Percentiles rank a stretch among this genome's conserved stretches.
Evolutionary conservation across 2,888 invertebrate species (phyloP).

Genomic region (Oxytorus armatus): DNA sequence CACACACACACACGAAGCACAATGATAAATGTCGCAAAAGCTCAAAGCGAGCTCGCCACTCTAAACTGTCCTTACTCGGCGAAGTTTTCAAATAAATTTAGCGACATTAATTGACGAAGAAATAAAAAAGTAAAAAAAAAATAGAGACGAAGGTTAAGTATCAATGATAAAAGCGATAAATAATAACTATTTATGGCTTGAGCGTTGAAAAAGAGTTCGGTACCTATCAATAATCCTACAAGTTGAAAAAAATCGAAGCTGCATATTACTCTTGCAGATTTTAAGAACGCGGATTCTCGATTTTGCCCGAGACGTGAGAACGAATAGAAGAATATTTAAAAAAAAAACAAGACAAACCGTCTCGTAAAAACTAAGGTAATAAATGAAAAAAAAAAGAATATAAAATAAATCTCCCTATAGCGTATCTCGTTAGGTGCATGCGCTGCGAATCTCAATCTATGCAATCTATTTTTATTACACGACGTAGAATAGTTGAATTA

Average conservation of each 20-base stretch:
- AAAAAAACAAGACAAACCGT: not conserved
- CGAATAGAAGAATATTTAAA: constrained; percentile 21
- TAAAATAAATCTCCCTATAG: constrained; percentile 73
- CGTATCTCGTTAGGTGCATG: constrained; percentile 81
- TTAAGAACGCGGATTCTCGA: not conserved
- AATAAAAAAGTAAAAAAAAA: constrained; percentile 42
- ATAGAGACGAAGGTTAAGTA: constrained; percentile 24
- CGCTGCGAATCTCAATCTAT: constrained; percentile 82
- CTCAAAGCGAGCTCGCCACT: constrained; percentile 42
- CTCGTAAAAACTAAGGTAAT: constrained; percentile 29
- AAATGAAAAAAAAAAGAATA: constrained; percentile 34
- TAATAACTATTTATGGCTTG: constrained; percentile 51
- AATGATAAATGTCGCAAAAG: constrained; percentile 41
- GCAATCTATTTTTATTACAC: constrained; percentile 84
- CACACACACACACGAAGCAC: too few relatives aligned
- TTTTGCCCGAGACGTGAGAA: constrained; percentile 1
- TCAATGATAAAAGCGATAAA: constrained; percentile 38
- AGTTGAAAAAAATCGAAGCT: constrained; percentile 22
- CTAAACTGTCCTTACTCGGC: constrained; percentile 66
- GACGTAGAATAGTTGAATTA: constrained; percentile 73
- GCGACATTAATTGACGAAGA: constrained; percentile 52
- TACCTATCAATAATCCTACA: constrained; percentile 65
- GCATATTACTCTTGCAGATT: constrained; percentile 13
- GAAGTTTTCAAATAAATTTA: constrained; percentile 67
- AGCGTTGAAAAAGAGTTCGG: constrained; percentile 63